Base-by-base conservation (phyloP, 2,888 invertebrate genomes). In the Ochlodes sylvanus region DNA sequence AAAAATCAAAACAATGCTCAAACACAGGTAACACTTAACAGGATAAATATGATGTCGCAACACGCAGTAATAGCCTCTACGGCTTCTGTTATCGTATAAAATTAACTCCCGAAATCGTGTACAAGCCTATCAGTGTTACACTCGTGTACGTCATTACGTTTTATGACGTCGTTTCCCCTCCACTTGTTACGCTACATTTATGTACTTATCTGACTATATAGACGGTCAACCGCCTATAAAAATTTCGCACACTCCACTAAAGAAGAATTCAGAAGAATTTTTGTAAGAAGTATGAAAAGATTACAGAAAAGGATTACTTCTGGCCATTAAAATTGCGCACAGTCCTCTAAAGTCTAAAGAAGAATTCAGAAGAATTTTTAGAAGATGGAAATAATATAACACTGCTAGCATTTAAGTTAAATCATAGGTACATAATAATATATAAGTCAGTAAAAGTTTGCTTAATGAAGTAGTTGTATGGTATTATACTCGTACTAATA, bases 111-210 rank as follows among this genome's bases (percentile, higher is more conserved):
- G 44, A 63, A 61, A 63, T 44, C 67, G 47, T 14, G 34, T 70
- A 70, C 70, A 67, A 63, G 66, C 57, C 15, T 55, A 54, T 57
- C 57, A 17, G n/a, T 42, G 21, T 55, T 47, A 64, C 32, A 44
- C 41, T 52, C 60, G 68, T 61, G 19, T 63, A 54, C 55, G 62
- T 70, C 69, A 72, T 74, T 73, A 72, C 62, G 64, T 72, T 72
- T 72, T 70, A 71, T 65, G 61, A 66, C 56, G 47, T 67, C 68
- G 12, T 69, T 69, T 10, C 67, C 15, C 41, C 54, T 64, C 65
- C 69, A 72, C 70, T 72, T 63, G 67, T 67, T 62, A 60, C 58
- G 63, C 54, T 38, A 47, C 50, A 19, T 21, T 56, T 7, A 21
- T 42, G 17, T 58, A 61, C 17, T 19, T 32, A 61, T 34, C 41